Evolutionary conservation across 2,797 vertebrate genomes (phyloP), one percentile per base, ranked within the genome.

Genomic region (Chrysocyon brachyurus): DNA sequence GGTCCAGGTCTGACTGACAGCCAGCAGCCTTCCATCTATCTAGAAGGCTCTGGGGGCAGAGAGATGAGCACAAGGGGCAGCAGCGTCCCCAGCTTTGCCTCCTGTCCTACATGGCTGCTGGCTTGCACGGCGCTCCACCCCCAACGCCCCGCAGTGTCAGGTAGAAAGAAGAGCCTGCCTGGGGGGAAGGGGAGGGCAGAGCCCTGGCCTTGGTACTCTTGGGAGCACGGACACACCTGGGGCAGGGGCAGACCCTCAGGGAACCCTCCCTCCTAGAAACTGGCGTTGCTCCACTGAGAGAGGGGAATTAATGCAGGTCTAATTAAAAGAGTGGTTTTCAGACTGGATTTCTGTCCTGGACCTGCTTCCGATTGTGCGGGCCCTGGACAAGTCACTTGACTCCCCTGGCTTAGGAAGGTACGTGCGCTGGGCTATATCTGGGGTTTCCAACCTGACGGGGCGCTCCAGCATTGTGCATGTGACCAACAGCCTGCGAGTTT

Each of bases 41-140:
- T 73, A 24, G 7, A 68, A 16, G 3, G 9, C 7, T 66, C 78
- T 79, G 31, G 49, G n/a, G 54, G n/a, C n/a, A 78, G 54, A 79
- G 10, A 15, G 31, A 72, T 21, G 79, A 57, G 64, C 14, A 1
- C 28, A 9, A 66, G 31, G 52, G 49, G 1, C 54, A 0, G 28
- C 14, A 15, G 33, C 0, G 3, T 15, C 70, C 70, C 77, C 6
- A 0, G 46, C 28, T n/a, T 21, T 12, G 11, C 61, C 36, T 86
- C 86, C 73, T 24, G 46, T 10, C 81, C 49, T 66, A 2, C 16
- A n/a, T 2, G 22, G 54, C 49, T 10, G 15, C 56, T 2, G 26
- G 36, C 9, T 5, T 68, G 1, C 26, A 36, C 54, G 40, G 31
- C 2, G 22, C 10, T 54, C 14, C 1, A 9, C 36, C 6, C 0